A percentile compares a stretch with the other conserved stretches of the same genome.
These are phyloP conservation scores for Lanius ludovicianus DNA, from an alignment of 2,113 vertebrate species.

Conservation along the genomic window DNA sequence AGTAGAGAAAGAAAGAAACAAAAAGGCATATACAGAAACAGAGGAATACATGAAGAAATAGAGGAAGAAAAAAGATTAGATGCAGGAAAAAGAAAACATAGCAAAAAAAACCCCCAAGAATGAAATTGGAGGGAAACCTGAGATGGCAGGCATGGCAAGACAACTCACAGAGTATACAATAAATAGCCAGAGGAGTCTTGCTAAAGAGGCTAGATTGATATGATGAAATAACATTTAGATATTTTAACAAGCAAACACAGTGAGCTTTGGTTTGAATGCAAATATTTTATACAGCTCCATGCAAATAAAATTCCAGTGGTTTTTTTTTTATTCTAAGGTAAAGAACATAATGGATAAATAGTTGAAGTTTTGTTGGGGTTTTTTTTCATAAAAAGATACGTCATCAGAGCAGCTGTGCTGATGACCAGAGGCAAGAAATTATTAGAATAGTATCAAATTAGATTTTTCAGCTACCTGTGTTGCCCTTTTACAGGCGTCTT, in stretches of 20 bases:
- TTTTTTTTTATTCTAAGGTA: neutral
- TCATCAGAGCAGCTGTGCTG: neutral
- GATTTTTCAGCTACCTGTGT: neutral
- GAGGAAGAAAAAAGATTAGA: neutral
- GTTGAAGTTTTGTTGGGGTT: neutral
- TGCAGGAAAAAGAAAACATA: neutral
- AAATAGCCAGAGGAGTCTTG: neutral
- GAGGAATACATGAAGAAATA: neutral
- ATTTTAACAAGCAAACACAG: neutral
- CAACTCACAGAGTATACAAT: neutral
- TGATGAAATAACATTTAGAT: neutral
- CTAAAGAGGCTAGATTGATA: neutral
- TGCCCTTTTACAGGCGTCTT: neutral
- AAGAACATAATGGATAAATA: neutral
- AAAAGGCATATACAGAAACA: neutral
- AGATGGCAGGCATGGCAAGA: neutral
- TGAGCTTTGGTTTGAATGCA: neutral
- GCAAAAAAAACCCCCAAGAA: neutral
- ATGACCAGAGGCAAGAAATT: neutral
- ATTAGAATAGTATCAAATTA: neutral
- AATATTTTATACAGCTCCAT: neutral
- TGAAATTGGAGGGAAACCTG: neutral
- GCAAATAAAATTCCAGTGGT: neutral
- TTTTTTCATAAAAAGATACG: rapidly evolving
- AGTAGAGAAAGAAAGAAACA: neutral